phyloP scores from a whole-genome alignment of 2,113 vertebrate genomes.

The Rhadina sibilatrix region DNA sequence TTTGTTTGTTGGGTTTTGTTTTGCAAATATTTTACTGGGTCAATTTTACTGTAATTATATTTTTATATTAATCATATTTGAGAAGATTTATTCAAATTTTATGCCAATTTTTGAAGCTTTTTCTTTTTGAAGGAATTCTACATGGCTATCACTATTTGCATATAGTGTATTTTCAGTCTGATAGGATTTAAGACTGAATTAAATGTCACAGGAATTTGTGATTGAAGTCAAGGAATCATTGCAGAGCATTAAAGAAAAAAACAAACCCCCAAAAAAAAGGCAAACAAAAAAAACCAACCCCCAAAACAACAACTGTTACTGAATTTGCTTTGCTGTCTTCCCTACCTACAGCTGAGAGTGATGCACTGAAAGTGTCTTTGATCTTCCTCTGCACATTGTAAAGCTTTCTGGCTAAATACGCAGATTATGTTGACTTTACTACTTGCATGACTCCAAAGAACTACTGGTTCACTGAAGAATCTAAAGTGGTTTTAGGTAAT shows the following conservation, averaged over 20 bases:
- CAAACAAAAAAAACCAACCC: too few relatives aligned
- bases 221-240: background rate
- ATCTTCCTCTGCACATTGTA: background rate
- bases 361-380: background rate
- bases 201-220: background rate
- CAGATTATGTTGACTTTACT: background rate
- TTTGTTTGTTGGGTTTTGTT: background rate
- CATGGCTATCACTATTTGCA: background rate
- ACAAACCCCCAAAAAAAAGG: background rate
- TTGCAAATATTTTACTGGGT: background rate
- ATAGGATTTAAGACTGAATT: constrained; percentile 1
- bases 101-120: background rate
- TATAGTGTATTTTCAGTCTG: background rate
- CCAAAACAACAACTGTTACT: background rate
- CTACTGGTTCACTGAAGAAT: background rate
- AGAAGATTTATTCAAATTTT: background rate
- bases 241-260: background rate
- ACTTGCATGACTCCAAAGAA: background rate
- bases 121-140: background rate
- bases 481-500: background rate
- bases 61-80: background rate
- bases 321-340: constrained; percentile 1
- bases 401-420: background rate
- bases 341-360: background rate
- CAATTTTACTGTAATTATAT: background rate